Conservation (phyloP, 2,888 invertebrate genomes). For the Monoplex corrugatus region DNA sequence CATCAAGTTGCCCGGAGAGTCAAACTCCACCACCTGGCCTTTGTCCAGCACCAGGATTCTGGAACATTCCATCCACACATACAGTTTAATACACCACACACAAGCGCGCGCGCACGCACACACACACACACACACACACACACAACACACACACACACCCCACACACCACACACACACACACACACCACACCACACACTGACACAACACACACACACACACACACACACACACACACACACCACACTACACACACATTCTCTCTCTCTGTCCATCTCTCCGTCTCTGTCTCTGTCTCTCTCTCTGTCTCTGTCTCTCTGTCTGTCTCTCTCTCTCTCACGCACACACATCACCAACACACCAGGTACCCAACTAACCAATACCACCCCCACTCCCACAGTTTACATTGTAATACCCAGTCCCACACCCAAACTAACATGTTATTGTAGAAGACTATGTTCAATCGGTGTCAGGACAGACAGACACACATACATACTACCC, state of each 20-base stretch:
- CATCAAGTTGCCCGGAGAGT: neutral
- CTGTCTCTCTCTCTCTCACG: neutral
- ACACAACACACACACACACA: too few species aligned
- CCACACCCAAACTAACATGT: too few species aligned
- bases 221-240: too few species aligned
- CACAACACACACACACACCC: too few species aligned
- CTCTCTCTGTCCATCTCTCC: conserved; percentile 8
- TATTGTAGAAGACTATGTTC: too few species aligned
- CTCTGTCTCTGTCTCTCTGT: neutral
- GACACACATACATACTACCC: conserved; percentile 28
- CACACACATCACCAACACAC: neutral
- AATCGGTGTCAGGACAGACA: too few species aligned
- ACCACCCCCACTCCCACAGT: too few species aligned
- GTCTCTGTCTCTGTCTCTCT: neutral
- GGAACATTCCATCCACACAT: neutral
- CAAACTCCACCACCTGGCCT: conserved; percentile 33
- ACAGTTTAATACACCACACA: neutral
- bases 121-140: too few species aligned
- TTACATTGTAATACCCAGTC: too few species aligned
- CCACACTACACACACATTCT: neutral
- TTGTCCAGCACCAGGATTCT: conserved; percentile 34
- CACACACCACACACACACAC: neutral
- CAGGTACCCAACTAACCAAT: too few species aligned
- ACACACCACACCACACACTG: neutral
- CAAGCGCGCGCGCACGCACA: too few species aligned